Evolutionary conservation across 2,888 invertebrate genomes (phyloP), one percentile per base, ranked within the genome.

Genomic region (Zelleria hepariella): DNA sequence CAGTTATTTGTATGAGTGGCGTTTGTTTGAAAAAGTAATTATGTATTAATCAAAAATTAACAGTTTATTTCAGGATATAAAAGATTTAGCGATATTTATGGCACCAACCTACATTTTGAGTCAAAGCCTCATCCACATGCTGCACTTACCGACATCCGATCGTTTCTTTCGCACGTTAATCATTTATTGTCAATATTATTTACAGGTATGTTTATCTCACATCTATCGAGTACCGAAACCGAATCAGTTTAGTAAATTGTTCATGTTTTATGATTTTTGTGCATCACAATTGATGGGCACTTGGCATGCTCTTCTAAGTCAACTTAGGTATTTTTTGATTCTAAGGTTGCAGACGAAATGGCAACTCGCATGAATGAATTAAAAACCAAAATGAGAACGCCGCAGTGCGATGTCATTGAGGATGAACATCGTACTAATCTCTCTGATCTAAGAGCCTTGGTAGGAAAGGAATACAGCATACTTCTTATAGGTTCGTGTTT

Each of bases 131-230:
- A 90, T 93, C 64, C 85, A 88, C 62, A 89, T 91, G 69, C 86
- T 93, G 62, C 88, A 93, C 71, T 80, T 86, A 72, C 84, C 89
- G 55, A 84, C 90, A 25, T 90, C 91, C 52, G 93, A 93, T 72
- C 82, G 90, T 68, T 92, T 93, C 72, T 77, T 93, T 60, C 82
- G 92, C 63, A 90, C 91, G n/a, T 78, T 92, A 59, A 90, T 92
- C 59, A 72, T 93, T 57, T 93, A 91, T 69, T 90, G 91, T 66
- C 91, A 91, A 70, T 91, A 90, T 73, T 93, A 91, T 73, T 80
- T 91, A 65, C 91, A 91, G 82, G 92, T n/a, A n/a, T n/a, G n/a
- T n/a, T n/a, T n/a, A n/a, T n/a, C n/a, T 91, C 78, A 64, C 57
- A 57, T 18, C 32, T 15, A 4, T 42, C 1, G 1, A 10, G 32